Evolutionary conservation across 2,888 invertebrate species (phyloP).

Genomic region (Tuberolachnus salignus): DNA sequence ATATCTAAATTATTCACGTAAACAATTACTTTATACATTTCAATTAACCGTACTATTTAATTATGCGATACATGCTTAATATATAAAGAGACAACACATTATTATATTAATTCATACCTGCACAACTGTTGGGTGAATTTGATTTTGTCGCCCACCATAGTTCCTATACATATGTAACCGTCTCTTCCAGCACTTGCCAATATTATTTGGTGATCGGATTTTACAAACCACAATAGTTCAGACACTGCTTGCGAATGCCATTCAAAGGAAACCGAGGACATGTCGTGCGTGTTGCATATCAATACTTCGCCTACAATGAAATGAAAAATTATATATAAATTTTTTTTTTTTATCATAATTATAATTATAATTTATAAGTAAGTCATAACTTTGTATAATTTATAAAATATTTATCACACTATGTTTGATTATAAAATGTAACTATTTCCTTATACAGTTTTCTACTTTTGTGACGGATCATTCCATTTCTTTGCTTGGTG

Average conservation of each 20-base stretch:
- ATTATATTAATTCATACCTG: conserved; percentile 14
- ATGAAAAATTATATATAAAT: neutral
- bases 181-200: conserved; percentile 28
- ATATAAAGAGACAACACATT: no score
- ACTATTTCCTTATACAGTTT: no score
- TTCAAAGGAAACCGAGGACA: conserved; percentile 15
- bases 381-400: no score
- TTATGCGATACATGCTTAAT: no score
- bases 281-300: conserved; percentile 20
- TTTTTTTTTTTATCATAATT: no score
- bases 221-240: conserved; percentile 35
- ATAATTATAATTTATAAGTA: no score
- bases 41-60: neutral
- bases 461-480: no score
- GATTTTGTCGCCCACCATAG: conserved; percentile 26
- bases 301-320: conserved; percentile 33
- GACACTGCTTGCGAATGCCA: conserved; percentile 32
- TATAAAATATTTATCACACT: no score
- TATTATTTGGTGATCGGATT: conserved; percentile 32
- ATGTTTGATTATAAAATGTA: no score
- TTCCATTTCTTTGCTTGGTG: no score
- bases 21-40: neutral
- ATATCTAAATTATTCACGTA: conserved; percentile 17
- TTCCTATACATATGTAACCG: conserved; percentile 35
- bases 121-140: conserved; percentile 24